Percentiles rank a stretch among this genome's conserved stretches.
Evolutionary conservation across 2,888 invertebrate species (phyloP).

Genomic region (Drosophila buzzatii): DNA sequence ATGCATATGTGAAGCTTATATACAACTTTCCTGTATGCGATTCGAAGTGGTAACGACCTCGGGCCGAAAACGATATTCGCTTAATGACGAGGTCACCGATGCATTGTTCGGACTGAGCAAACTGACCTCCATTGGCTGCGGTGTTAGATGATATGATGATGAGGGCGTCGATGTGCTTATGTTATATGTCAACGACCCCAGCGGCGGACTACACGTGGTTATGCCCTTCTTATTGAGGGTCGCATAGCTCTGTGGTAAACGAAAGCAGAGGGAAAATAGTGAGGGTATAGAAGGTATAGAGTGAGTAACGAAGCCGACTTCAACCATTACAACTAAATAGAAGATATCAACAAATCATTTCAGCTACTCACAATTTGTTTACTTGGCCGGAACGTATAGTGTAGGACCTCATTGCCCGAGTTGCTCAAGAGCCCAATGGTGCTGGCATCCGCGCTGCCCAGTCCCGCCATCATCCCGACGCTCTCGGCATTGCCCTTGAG

Average conservation of each 20-base stretch:
- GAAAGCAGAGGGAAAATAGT: neutral
- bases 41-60: slow-evolving; percentile 95
- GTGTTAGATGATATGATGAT: slow-evolving; percentile 84
- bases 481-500: slow-evolving; percentile 70
- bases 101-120: slow-evolving; percentile 85
- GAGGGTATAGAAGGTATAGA: slow-evolving; percentile 4
- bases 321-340: neutral
- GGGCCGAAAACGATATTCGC: slow-evolving; percentile 92
- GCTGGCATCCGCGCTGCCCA: slow-evolving; percentile 63
- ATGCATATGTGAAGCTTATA: slow-evolving; percentile 87
- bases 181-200: slow-evolving; percentile 75
- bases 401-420: slow-evolving; percentile 85
- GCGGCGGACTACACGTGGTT: slow-evolving; percentile 85
- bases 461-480: slow-evolving; percentile 44
- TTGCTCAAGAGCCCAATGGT: slow-evolving; percentile 73
- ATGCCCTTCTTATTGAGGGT: slow-evolving; percentile 91
- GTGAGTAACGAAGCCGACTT: neutral
- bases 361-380: slow-evolving; percentile 85
- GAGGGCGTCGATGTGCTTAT: slow-evolving; percentile 80
- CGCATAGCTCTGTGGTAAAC: slow-evolving; percentile 90
- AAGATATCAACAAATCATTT: neutral
- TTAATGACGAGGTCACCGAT: slow-evolving; percentile 90
- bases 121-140: slow-evolving; percentile 85
- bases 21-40: slow-evolving; percentile 96
- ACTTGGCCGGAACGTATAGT: slow-evolving; percentile 86